phyloP scores from a whole-genome alignment of 2,113 vertebrate species.

The Garra rufa region DNA sequence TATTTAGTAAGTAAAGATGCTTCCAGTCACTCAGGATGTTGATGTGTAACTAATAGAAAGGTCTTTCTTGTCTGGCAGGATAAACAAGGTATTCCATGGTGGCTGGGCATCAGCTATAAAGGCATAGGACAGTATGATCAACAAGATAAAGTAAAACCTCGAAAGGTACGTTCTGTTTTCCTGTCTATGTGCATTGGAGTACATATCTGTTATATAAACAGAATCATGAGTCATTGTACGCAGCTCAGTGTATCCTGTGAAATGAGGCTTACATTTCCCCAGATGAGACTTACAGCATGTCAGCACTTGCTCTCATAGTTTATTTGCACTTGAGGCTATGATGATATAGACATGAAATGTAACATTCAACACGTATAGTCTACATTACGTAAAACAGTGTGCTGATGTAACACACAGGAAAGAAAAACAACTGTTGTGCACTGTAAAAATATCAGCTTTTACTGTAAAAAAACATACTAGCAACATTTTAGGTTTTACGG shows the following conservation, averaged over 20 bases:
- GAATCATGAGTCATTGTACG: slow-evolving; percentile 11
- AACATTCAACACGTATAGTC: not conserved
- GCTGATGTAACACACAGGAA: not conserved
- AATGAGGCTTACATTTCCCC: slow-evolving; percentile 5
- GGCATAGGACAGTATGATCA: slow-evolving; percentile 98
- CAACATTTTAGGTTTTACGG: too few relatives aligned
- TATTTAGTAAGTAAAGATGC: not conserved
- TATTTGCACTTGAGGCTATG: not conserved
- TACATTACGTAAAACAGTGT: not conserved
- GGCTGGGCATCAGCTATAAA: slow-evolving; percentile 98
- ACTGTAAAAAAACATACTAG: too few relatives aligned
- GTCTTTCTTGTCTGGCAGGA: slow-evolving; percentile 77
- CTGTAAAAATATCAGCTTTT: too few relatives aligned
- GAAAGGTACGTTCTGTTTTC: slow-evolving; percentile 67
- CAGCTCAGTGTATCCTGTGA: not conserved
- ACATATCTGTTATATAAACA: not conserved
- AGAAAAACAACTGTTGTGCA: not conserved
- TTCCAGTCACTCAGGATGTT: not conserved
- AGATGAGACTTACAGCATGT: not conserved
- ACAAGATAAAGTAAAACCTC: slow-evolving; percentile 96
- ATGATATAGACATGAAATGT: not conserved
- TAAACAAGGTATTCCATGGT: slow-evolving; percentile 99
- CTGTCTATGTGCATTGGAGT: not conserved
- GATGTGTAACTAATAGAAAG: not conserved
- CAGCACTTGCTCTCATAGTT: not conserved